Evolutionary conservation across 2,888 invertebrate genomes (phyloP).

Genomic region (Caenorhabditis sulstoni): DNA sequence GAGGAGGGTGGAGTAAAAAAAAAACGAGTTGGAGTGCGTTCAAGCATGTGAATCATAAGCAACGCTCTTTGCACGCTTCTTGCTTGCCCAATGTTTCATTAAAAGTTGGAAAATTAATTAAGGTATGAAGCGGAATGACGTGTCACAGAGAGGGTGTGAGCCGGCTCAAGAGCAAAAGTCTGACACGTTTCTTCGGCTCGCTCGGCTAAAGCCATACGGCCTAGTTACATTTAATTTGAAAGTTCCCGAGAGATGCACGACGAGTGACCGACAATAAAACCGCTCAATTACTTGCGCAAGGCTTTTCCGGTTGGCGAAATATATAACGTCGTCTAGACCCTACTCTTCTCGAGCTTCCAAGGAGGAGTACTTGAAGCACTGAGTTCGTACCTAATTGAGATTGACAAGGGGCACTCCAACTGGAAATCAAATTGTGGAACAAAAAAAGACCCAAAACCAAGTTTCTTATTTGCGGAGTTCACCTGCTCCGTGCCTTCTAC

Average conservation of each 20-base stretch:
- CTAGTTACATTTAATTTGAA: conserved; percentile 37
- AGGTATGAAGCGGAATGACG: conserved; percentile 25
- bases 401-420: too few species aligned
- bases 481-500: too few species aligned
- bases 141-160: conserved; percentile 15
- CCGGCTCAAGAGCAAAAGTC: conserved; percentile 15
- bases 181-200: conserved; percentile 10
- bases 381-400: too few species aligned
- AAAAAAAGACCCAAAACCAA: too few species aligned
- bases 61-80: not conserved
- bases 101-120: too few species aligned
- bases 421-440: too few species aligned
- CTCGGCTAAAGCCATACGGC: not conserved
- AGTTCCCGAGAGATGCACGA: conserved; percentile 13
- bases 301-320: conserved; percentile 7
- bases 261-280: conserved; percentile 53
- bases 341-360: not conserved
- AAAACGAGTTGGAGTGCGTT: conserved; percentile 3
- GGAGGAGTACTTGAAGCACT: too few species aligned
- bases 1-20: too few species aligned
- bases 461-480: too few species aligned
- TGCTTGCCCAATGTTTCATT: too few species aligned
- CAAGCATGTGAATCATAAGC: conserved; percentile 16
- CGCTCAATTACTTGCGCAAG: conserved; percentile 33
- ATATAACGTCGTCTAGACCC: conserved; percentile 30